Evolutionary conservation across 23 tunicate species (phyloP), one percentile per base, ranked within the genome.

Genomic region (Botrylloides violaceus): DNA sequence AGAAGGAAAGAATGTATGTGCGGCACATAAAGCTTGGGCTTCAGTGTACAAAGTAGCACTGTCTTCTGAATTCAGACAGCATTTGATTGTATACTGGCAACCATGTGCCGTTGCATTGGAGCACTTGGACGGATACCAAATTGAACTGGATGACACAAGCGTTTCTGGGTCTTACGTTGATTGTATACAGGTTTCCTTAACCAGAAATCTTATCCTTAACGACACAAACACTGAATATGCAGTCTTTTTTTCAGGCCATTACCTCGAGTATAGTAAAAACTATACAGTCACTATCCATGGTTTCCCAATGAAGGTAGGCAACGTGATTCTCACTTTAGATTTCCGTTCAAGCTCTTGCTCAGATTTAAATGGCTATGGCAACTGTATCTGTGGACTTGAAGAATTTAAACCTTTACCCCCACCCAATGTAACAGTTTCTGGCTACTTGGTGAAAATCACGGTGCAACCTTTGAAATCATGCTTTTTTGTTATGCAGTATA

Each of bases 301-400:
- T 36, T 22, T 68, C 56, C 74, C 74, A 37, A 37, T 32, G 1
- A 38, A 39, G 9, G 57, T 12, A 6, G 49, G 37, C 28, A 35
- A 43, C 24, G n/a, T 32, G 21, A 31, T 24, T 19, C 22, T 28
- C 20, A 20, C 36, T 6, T 32, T 68, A 30, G 1, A 4, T 18
- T 68, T 32, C 1, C 21, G 9, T 19, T 68, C 74, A 12, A 21
- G 26, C 56, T 20, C 74, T 35, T 68, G 74, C 47, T 5, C 74
- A 20, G 29, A 24, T 15, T 68, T 68, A 25, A 68, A 68, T 43
- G 74, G 74, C 29, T 22, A 35, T 19, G 74, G 74, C 18, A 68
- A 56, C 37, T 68, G 74, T 68, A 19, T 35, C 20, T 68, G 74
- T 68, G 74, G 74, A 36, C 29, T 68, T 55, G 30, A 38, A 43